Base-by-base conservation (phyloP, 2,113 vertebrate species). In the Clupea harengus region DNA sequence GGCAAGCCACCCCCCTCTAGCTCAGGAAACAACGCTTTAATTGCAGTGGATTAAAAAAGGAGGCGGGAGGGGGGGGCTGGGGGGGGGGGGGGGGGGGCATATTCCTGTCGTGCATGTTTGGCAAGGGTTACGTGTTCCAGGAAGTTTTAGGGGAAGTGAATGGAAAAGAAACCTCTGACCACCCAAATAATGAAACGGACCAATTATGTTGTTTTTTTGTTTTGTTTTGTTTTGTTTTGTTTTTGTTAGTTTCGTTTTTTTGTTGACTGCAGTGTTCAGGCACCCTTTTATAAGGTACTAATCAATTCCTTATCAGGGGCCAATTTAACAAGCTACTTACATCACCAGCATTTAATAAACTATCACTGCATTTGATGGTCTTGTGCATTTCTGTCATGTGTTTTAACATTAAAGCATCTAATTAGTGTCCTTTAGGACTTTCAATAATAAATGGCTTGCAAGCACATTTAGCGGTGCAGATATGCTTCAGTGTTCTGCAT, bases 11-110 rank as follows among this genome's bases (percentile, higher is more conserved):
- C 64, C 52, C 39, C 10, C 18, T 20, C 72, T 32, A 39, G 11
- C 72, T 46, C 81, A 88, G 87, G 83, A 88, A 85, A 57, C 50
- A 10, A 82, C 45, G 15, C 46, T 47, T 88, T 82, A 82, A 86
- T 75, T 84, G 54, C 82, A 39, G 57, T 75, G 49, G 44, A 86
- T 82, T 82, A 60, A 57, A 72, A 82, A 85, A 87, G 81, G 45
- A 60, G 47, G n/a, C n/a, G n/a, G n/a, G 46, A 46, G 67, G 20
- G 78, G 64, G 20, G 1, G 85, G n/a, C 0, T 32, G n/a, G 54
- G 18, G 54, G 3, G 4, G 4, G 54, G 54, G 6, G 22, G 7
- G 54, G 7, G 1, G 22, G 18, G 22, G 22, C 25, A 15, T 32
- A 32, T 15, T 78, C 39, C 3, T 78, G 72, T 39, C 17, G 32